These are phyloP conservation scores for Amphipyra berbera DNA, from an alignment of 2,888 invertebrate species.

Conservation along the genomic window DNA sequence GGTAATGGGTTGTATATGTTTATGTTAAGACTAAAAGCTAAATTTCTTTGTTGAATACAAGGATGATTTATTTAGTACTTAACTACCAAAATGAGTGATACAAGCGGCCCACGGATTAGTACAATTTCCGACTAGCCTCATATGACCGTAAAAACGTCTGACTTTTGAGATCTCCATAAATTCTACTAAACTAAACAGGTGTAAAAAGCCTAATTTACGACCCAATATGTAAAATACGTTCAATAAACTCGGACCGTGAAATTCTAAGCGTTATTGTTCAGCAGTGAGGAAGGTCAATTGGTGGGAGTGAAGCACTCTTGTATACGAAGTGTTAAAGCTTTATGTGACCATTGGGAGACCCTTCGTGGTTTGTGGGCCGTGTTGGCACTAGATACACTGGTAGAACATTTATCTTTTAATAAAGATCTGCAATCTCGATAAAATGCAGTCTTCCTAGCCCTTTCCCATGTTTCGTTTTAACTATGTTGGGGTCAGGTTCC, in stretches of 20 bases:
- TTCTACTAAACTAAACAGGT: conserved; percentile 3
- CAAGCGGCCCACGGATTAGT: too few species aligned
- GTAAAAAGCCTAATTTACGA: conserved; percentile 14
- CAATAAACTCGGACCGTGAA: conserved; percentile 18
- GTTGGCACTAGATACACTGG: neutral
- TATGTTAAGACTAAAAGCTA: too few species aligned
- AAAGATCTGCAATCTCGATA: neutral
- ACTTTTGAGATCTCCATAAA: conserved; percentile 17
- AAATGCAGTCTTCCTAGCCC: too few species aligned
- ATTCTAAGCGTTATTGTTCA: conserved; percentile 12
- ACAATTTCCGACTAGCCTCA: too few species aligned
- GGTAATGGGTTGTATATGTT: too few species aligned
- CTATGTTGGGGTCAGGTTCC: too few species aligned
- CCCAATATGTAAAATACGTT: conserved; percentile 7
- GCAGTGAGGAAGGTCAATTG: neutral
- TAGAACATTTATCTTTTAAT: neutral
- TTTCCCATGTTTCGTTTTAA: too few species aligned
- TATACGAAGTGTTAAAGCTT: conserved; percentile 46
- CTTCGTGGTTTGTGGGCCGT: conserved; percentile 15
- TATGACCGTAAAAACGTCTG: neutral
- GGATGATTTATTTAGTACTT: too few species aligned
- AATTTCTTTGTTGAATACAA: too few species aligned
- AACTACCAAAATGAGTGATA: too few species aligned
- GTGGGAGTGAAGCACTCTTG: conserved; percentile 35
- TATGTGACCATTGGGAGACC: conserved; percentile 20